Percentiles rank a stretch among this genome's conserved stretches.
phyloP scores from a whole-genome alignment of 2,888 invertebrate genomes.

The Zootermopsis nevadensis region DNA sequence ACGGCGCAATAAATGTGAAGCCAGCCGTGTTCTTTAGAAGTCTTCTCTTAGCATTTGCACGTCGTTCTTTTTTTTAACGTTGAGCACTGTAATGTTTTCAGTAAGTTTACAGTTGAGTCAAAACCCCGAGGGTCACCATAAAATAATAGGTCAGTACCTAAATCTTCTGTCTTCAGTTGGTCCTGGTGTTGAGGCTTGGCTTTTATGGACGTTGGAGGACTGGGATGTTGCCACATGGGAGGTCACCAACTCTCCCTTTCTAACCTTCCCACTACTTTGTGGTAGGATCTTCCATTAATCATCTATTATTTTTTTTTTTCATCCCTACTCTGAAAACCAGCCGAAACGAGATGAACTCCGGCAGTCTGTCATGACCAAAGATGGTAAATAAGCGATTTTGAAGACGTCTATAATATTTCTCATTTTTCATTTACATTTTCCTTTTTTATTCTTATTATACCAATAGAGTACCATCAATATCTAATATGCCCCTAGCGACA shows the following conservation, averaged over 20 bases:
- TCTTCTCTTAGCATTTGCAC: too few species aligned
- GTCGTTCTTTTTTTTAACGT: too few species aligned
- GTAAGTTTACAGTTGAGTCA: too few species aligned
- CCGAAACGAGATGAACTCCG: neutral
- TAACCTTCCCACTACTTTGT: neutral
- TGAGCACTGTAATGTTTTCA: too few species aligned
- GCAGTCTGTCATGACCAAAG: neutral
- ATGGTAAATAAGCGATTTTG: slow-evolving; percentile 5
- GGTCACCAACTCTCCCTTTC: neutral
- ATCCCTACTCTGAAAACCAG: neutral
- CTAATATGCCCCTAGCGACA: too few species aligned
- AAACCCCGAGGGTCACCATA: too few species aligned
- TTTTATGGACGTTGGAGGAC: too few species aligned
- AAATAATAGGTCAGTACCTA: too few species aligned
- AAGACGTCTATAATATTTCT: neutral
- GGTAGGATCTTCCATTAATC: neutral
- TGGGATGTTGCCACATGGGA: neutral
- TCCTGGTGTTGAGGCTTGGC: neutral
- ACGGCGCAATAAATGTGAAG: too few species aligned
- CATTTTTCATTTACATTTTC: slow-evolving; percentile 16
- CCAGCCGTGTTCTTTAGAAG: too few species aligned
- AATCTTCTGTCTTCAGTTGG: too few species aligned
- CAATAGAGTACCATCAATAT: too few species aligned
- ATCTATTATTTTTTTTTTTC: neutral
- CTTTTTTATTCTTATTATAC: neutral